phyloP scores from a whole-genome alignment of 2,113 vertebrate genomes.

The Phalacrocorax aristotelis region DNA sequence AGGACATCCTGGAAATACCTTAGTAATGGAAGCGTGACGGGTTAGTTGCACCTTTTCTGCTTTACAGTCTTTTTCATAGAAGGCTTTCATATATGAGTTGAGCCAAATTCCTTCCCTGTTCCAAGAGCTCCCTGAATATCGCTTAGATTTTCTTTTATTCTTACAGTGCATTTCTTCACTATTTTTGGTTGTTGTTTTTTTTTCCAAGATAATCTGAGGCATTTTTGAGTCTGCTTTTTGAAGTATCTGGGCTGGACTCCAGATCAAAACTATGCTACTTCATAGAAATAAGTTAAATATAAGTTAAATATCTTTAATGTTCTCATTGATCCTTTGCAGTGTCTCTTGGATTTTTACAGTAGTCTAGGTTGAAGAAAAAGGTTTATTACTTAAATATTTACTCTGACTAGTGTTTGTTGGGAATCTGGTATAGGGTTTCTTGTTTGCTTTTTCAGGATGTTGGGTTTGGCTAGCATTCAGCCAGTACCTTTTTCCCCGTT shows the following conservation, averaged over 20 bases:
- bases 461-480: neutral
- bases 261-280: neutral
- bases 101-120: neutral
- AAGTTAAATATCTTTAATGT: neutral
- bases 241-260: neutral
- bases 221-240: neutral
- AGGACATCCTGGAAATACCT: neutral
- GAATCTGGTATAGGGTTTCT: neutral
- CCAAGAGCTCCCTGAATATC: neutral
- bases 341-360: neutral
- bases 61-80: neutral
- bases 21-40: accelerated
- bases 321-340: neutral
- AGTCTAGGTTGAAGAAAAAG: neutral
- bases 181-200: neutral
- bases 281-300: neutral
- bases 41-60: neutral
- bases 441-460: neutral
- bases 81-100: neutral
- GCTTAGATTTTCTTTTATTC: neutral
- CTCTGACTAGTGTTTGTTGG: neutral
- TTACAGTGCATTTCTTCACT: neutral
- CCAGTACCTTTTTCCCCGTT: neutral
- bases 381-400: neutral
- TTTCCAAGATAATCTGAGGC: neutral